Evolutionary conservation across 2,888 invertebrate species (phyloP).

Genomic region (Rotaria socialis): DNA sequence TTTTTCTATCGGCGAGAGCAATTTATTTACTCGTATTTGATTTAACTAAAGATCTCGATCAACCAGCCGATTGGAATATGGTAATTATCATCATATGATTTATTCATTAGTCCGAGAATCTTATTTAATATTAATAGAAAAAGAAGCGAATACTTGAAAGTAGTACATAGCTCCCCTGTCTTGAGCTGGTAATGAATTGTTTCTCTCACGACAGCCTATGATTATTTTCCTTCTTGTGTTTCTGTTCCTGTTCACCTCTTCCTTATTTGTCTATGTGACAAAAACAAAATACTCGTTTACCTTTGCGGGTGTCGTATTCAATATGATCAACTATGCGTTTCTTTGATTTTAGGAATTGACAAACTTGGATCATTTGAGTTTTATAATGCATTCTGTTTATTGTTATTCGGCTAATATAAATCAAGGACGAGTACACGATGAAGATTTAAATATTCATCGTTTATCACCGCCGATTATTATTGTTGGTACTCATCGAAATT

Average conservation of each 20-base stretch:
- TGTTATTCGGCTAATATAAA: slow-evolving; percentile 52
- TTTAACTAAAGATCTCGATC: slow-evolving; percentile 54
- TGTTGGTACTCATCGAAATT: slow-evolving; percentile 58
- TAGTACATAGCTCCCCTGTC: no score
- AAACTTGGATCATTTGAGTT: slow-evolving; percentile 55
- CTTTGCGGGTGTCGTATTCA: no score
- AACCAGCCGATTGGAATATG: slow-evolving; percentile 39
- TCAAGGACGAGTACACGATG: slow-evolving; percentile 48
- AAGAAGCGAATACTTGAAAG: no score
- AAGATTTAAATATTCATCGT: slow-evolving; percentile 50
- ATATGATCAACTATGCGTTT: neutral
- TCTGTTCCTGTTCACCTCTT: no score
- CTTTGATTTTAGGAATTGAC: slow-evolving; percentile 49
- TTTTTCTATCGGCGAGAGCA: slow-evolving; percentile 57
- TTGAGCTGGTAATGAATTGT: no score
- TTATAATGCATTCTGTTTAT: slow-evolving; percentile 56
- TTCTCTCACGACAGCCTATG: no score
- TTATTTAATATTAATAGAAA: no score
- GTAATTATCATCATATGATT: neutral
- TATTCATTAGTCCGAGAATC: no score
- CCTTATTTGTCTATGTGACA: no score
- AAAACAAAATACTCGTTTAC: no score
- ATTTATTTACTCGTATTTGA: slow-evolving; percentile 60
- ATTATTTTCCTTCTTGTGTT: no score
- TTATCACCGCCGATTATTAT: slow-evolving; percentile 59